Base-by-base conservation (phyloP, 2,888 invertebrate genomes). In the Metellina segmentata region DNA sequence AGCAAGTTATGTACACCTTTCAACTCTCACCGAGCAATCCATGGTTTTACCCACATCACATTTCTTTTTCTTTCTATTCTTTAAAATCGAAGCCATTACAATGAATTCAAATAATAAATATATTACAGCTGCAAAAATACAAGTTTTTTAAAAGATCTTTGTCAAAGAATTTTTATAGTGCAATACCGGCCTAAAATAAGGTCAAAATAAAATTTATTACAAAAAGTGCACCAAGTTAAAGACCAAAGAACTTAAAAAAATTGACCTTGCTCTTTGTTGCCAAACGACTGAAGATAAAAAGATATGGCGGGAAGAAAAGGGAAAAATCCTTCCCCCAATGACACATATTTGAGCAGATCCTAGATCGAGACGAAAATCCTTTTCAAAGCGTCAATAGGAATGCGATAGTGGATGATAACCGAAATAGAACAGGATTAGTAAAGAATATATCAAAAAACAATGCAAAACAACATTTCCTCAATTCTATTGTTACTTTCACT, bases 251-350 rank as follows among this genome's bases (percentile, higher is more conserved):
- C 82, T 70, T 88, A 52, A 11, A 53, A 69, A 52, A 81, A 61
- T 8, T 20, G 89, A 52, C 89, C 89, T 89, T 89, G 89, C 83
- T 82, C 71, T 83, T 79, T 89, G 89, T 89, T 83, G 52, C 71
- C 61, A 78, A 83, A 70, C 77, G 53, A 49, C 6, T 16, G 83
- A 52, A 78, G 71, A 53, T 75, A 72, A 86, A 86, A 88, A 82
- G 83, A 83, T 19, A 77, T 75, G 16, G 51, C 20, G 13, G 49
- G 34, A 53, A 71, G 78, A 19, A 78, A 78, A 16, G 48, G 16
- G 71, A 81, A 69, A 83, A 89, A 61, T 78, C 83, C 48, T 81
- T 78, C 61, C 61, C 7, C 71, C 89, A 89, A 83, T 89, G 89
- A 89, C 89, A 89, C 83, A 89, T 89, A 77, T 83, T 78, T 83